Percentiles rank a stretch among this genome's conserved stretches.
phyloP scores from a whole-genome alignment of 1,140 invertebrate species.

The Oryzaephilus surinamensis region DNA sequence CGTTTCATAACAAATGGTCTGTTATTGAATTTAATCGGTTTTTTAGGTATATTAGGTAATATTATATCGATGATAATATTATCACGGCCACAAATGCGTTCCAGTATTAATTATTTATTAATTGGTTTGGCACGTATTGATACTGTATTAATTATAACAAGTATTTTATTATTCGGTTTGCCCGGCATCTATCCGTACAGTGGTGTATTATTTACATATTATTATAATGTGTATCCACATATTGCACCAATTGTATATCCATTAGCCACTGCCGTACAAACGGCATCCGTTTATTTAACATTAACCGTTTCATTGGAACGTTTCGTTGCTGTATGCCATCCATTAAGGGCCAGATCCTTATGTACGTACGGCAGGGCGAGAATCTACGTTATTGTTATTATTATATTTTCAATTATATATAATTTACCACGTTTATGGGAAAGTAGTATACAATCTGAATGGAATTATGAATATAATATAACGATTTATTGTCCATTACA shows the following conservation, averaged over 20 bases:
- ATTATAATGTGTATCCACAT: slow-evolving; percentile 67
- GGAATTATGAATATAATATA: slow-evolving; percentile 43
- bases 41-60: slow-evolving; percentile 82
- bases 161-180: slow-evolving; percentile 78
- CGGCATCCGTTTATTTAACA: slow-evolving; percentile 89
- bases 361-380: slow-evolving; percentile 85
- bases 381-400: slow-evolving; percentile 73
- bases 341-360: slow-evolving; percentile 72
- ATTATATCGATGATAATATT: slow-evolving; percentile 83
- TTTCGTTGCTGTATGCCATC: slow-evolving; percentile 94
- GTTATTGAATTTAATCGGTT: slow-evolving; percentile 67
- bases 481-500: slow-evolving; percentile 61
- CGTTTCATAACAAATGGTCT: slow-evolving; percentile 77
- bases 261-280: slow-evolving; percentile 77
- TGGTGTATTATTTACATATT: slow-evolving; percentile 62
- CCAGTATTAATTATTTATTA: slow-evolving; percentile 87
- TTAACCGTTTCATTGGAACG: slow-evolving; percentile 91
- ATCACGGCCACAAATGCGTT: slow-evolving; percentile 84
- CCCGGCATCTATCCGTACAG: slow-evolving; percentile 75
- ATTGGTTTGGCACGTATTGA: slow-evolving; percentile 86
- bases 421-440: slow-evolving; percentile 76
- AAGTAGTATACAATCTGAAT: slow-evolving; percentile 39
- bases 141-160: slow-evolving; percentile 75
- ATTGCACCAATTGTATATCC: slow-evolving; percentile 78
- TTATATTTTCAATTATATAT: slow-evolving; percentile 73